These are phyloP conservation scores for Augiades crinisus DNA, from an alignment of 2,888 invertebrate species.

Conservation along the genomic window DNA sequence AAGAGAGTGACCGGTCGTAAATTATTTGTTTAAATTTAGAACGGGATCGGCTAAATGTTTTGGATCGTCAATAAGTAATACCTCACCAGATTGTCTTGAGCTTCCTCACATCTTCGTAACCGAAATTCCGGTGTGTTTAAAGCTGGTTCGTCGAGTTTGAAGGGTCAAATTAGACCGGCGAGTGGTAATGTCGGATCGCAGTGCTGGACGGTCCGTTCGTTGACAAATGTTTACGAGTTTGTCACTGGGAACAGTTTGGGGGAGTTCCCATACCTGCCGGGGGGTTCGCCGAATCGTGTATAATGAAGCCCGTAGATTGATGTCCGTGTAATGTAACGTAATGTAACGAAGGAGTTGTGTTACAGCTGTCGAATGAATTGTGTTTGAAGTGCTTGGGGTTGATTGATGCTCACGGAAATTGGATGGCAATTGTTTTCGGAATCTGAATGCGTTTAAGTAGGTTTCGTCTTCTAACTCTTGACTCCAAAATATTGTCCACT, in stretches of 20 bases:
- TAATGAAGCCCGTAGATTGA: conserved; percentile 59
- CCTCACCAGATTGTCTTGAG: conserved; percentile 44
- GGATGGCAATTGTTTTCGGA: conserved; percentile 9
- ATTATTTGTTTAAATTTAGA: conserved; percentile 81
- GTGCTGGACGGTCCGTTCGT: conserved; percentile 67
- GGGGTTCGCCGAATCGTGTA: conserved; percentile 55
- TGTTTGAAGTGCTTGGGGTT: conserved; percentile 15
- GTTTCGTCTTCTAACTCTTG: too few relatives aligned
- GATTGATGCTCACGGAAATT: conserved; percentile 15
- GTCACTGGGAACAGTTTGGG: conserved; percentile 62
- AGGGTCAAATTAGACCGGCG: conserved; percentile 50
- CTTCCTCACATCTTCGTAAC: conserved; percentile 31
- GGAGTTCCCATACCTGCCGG: conserved; percentile 50
- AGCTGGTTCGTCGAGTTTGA: conserved; percentile 24
- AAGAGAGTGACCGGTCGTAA: conserved; percentile 74
- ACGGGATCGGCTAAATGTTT: conserved; percentile 77
- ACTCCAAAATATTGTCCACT: too few relatives aligned
- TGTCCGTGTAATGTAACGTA: conserved; percentile 35
- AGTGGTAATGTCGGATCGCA: conserved; percentile 59
- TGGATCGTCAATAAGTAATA: conserved; percentile 78
- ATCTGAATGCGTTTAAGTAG: too few relatives aligned
- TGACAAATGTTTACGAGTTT: conserved; percentile 81
- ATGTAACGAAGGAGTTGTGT: conserved; percentile 27
- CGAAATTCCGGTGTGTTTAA: not conserved
- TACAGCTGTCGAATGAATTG: conserved; percentile 24